Evolutionary conservation across 2,113 vertebrate genomes (phyloP).

Genomic region (Colius striatus): DNA sequence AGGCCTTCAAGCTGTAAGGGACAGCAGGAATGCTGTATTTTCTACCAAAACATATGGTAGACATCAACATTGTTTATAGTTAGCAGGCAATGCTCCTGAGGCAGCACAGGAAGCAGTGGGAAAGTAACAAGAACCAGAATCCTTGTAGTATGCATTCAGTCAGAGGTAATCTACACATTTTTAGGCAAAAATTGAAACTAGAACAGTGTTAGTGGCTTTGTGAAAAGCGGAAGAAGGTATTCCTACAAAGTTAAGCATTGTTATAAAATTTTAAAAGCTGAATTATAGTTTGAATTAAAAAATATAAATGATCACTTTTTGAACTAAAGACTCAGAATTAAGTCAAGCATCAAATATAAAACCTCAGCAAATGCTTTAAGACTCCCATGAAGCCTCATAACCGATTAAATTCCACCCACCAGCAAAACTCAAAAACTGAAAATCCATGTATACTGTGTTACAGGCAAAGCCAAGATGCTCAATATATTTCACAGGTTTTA

Average conservation of each 20-base stretch:
- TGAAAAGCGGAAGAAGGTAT: background rate
- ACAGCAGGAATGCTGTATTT: conserved; percentile 28
- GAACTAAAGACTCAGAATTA: background rate
- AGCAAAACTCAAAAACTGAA: background rate
- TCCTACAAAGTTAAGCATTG: background rate
- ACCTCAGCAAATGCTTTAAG: background rate
- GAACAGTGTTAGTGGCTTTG: background rate
- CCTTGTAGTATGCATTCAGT: background rate
- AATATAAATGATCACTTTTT: background rate
- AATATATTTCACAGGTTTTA: background rate
- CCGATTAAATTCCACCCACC: background rate
- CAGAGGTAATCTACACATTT: background rate
- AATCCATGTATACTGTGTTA: background rate
- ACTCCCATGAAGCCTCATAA: background rate
- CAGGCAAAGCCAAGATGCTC: background rate
- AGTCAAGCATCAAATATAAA: background rate
- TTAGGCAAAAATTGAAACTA: background rate
- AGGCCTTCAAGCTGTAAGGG: background rate
- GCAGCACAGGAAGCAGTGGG: conserved; percentile 56
- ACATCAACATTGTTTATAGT: conserved; percentile 67
- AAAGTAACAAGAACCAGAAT: conserved; percentile 63
- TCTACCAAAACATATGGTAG: conserved; percentile 64
- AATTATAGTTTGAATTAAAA: background rate
- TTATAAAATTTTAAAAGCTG: background rate
- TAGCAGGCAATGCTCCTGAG: conserved; percentile 63